These are phyloP conservation scores for Drosophila hamatofila DNA, from an alignment of 2,888 invertebrate species.

Conservation along the genomic window DNA sequence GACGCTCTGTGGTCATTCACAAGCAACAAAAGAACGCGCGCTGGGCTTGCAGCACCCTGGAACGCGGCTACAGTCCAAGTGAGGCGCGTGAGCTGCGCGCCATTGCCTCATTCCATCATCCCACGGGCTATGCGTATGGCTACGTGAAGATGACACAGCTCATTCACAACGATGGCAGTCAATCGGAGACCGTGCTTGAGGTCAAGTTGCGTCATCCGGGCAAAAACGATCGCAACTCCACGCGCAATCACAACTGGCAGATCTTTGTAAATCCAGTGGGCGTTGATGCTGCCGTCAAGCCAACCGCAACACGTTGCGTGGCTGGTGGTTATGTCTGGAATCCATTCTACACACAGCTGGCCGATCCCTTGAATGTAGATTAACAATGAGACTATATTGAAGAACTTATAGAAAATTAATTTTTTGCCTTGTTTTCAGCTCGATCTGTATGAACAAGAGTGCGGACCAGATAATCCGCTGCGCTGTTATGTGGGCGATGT, in stretches of 20 bases:
- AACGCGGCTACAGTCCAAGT: conserved; percentile 94
- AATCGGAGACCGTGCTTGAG: conserved; percentile 96
- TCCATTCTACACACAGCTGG: conserved; percentile 95
- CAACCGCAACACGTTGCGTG: conserved; percentile 92
- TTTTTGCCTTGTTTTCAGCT: conserved; percentile 86
- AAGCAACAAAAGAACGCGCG: conserved; percentile 88
- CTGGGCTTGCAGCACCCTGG: conserved; percentile 93
- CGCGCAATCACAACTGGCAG: conserved; percentile 94
- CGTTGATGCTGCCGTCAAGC: conserved; percentile 94
- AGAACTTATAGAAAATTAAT: background rate
- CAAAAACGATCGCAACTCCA: conserved; percentile 93
- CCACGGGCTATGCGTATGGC: conserved; percentile 92
- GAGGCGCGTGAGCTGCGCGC: conserved; percentile 94
- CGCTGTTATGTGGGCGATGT: conserved; percentile 97
- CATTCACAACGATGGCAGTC: conserved; percentile 93
- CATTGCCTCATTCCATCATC: conserved; percentile 96
- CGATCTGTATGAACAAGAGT: conserved; percentile 94
- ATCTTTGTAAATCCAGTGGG: conserved; percentile 96
- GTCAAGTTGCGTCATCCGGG: conserved; percentile 95
- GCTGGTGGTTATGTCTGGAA: conserved; percentile 97
- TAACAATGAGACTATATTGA: background rate
- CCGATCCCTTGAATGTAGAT: conserved; percentile 94
- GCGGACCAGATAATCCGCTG: conserved; percentile 94
- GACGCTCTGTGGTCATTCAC: conserved; percentile 94
- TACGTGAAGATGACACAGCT: conserved; percentile 95